Evolutionary conservation across 2,797 vertebrate genomes (phyloP).

Genomic region (Cichlasoma orientale): DNA sequence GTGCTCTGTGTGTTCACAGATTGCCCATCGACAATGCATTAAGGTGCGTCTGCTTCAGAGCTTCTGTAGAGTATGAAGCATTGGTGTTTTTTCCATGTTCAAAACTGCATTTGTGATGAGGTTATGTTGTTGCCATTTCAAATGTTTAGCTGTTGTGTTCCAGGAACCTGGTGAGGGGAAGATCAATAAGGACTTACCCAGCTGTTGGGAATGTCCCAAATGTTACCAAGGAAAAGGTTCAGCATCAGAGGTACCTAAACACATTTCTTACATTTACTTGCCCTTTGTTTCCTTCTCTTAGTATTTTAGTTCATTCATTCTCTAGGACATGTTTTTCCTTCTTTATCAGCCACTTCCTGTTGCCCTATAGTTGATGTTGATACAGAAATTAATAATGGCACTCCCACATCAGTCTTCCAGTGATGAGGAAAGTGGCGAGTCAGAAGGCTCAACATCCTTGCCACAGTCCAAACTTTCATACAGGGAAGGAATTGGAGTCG

Average conservation of each 20-base stretch:
- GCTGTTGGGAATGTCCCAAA: constrained; percentile 98
- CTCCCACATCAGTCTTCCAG: constrained; percentile 73
- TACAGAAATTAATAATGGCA: not conserved
- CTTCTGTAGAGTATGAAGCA: not conserved
- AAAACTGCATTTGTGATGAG: not conserved
- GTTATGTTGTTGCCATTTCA: not conserved
- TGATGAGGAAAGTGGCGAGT: constrained; percentile 73
- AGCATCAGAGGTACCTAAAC: constrained; percentile 81
- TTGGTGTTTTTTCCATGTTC: not conserved
- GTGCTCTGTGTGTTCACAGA: constrained; percentile 95
- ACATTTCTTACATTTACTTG: not conserved
- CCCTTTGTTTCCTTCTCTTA: not conserved
- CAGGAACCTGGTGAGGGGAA: constrained; percentile 93
- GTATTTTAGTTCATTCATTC: not conserved
- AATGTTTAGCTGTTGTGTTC: constrained; percentile 11
- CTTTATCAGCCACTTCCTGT: not conserved
- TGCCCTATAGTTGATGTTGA: not conserved
- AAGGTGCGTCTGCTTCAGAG: constrained; percentile 77
- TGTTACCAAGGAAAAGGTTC: constrained; percentile 88
- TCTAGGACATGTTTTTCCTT: not conserved
- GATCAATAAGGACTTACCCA: constrained; percentile 93
- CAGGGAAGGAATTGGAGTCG: constrained; percentile 74
- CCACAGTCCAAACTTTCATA: constrained; percentile 72
- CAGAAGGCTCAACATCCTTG: constrained; percentile 61
- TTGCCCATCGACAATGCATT: constrained; percentile 93